phyloP scores from a whole-genome alignment of 2,113 vertebrate species.

The Tamias sibiricus region DNA sequence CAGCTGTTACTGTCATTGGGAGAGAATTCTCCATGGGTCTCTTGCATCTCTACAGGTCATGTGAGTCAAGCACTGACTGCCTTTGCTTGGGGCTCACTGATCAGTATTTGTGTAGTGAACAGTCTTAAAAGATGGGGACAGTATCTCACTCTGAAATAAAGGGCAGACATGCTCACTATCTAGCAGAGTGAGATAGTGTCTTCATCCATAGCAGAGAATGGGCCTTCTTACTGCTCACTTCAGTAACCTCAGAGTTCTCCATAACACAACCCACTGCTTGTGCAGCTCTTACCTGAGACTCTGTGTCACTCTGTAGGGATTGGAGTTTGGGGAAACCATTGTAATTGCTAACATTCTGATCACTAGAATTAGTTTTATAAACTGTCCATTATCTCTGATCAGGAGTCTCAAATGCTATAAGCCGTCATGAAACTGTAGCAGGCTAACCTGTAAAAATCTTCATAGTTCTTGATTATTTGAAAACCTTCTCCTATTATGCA shows the following conservation, averaged over 20 bases:
- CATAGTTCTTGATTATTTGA: background rate
- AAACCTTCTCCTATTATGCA: background rate
- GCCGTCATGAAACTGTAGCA: background rate
- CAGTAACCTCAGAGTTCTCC: background rate
- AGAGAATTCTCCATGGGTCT: background rate
- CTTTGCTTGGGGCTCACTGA: background rate
- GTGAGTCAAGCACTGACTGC: background rate
- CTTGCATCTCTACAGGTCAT: background rate
- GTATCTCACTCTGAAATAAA: background rate
- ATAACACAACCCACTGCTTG: background rate
- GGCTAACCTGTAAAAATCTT: background rate
- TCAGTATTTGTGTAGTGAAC: background rate
- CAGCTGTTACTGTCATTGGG: background rate
- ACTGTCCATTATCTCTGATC: background rate
- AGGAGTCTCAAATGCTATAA: background rate
- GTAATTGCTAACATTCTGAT: background rate
- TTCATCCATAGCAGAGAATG: background rate
- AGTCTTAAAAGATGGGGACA: background rate
- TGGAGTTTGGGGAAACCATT: background rate
- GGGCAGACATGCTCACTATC: too few species aligned
- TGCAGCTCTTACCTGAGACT: too few species aligned
- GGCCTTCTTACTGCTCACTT: accelerated
- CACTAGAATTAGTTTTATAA: background rate
- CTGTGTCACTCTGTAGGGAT: background rate
- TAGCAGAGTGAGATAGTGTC: too few species aligned